Base-by-base conservation (phyloP, 1,140 invertebrate species). In the Leguminivora glycinivorella region DNA sequence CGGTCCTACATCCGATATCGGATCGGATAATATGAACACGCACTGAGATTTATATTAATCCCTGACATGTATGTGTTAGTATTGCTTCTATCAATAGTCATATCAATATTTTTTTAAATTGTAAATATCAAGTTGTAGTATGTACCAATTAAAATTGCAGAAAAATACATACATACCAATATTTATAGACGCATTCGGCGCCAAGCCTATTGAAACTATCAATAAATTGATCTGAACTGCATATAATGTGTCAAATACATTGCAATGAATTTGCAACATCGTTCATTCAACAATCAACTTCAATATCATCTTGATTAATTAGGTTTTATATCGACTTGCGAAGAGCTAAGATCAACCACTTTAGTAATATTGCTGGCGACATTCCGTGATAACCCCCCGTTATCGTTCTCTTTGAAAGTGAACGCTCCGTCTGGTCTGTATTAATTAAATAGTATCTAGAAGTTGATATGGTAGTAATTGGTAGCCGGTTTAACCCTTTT, bases 351-450 rank as follows among this genome's bases (percentile, higher is more conserved):
- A 17, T 47, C n/a, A 17, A 47, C 43, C 43, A 47, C 43, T 47
- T 47, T 47, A 47, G 43, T 19, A 47, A n/a, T 19, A 29, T 12
- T 26, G 25, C 56, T 12, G 22, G 24, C 24, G 24, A 26, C 56
- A 60, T 60, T 22, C 25, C 56, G 24, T n/a, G 56, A 60, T 60
- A 60, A 60, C 56, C 56, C 25, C 14, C 24, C 56, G 19, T 60
- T 60, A 60, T 60, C 56, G 24, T 6, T 12, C 56, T 12, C 25
- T 60, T 60, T 60, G 24, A 60, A 60, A 60, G 56, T 60, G 56
- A 60, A 60, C 56, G 56, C 25, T 1, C 17, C n/a, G 14, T 47
- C n/a, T 47, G 43, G 43, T 47, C 43, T 47, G 43, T 47, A 47
- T 17, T 47, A 47, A 47, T 47, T 47, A 47, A 47, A 47, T 17